phyloP scores from a whole-genome alignment of 1,140 invertebrate species.

The Babylonia areolata region DNA sequence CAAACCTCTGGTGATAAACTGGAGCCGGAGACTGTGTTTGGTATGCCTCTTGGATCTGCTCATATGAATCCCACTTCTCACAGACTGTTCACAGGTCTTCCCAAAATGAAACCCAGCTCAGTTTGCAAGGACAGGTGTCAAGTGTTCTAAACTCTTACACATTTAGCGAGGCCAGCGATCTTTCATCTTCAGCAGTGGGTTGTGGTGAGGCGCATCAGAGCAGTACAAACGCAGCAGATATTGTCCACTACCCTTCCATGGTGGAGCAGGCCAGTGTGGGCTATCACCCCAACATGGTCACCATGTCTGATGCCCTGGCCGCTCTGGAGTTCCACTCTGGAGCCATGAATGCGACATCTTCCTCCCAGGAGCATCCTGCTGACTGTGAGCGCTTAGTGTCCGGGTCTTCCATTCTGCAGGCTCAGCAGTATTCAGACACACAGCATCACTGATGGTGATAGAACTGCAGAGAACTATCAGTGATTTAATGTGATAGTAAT shows the following conservation, averaged over 20 bases:
- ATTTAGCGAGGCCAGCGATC: not conserved
- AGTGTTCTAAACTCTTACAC: not conserved
- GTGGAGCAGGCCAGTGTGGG: slow-evolving; percentile 2
- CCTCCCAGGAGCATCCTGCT: not conserved
- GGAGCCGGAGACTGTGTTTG: not conserved
- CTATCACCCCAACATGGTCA: slow-evolving; percentile 28
- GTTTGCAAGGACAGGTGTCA: not conserved
- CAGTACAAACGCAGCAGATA: not conserved
- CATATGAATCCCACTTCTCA: not conserved
- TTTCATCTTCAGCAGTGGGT: not conserved
- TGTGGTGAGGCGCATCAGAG: not conserved
- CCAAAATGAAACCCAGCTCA: not conserved
- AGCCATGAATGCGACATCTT: not conserved
- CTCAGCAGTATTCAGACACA: not conserved
- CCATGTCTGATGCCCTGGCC: slow-evolving; percentile 11
- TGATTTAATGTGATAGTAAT: no score
- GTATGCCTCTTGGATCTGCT: not conserved
- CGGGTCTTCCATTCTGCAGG: not conserved
- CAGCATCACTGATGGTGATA: no score
- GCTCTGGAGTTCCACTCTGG: not conserved
- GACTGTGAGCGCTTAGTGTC: slow-evolving; percentile 3
- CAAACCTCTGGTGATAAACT: not conserved
- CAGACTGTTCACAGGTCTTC: slow-evolving; percentile 20
- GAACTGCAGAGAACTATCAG: no score
- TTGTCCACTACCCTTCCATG: not conserved